Evolutionary conservation across 2,113 vertebrate genomes (phyloP).

Genomic region (Phaethon lepturus): DNA sequence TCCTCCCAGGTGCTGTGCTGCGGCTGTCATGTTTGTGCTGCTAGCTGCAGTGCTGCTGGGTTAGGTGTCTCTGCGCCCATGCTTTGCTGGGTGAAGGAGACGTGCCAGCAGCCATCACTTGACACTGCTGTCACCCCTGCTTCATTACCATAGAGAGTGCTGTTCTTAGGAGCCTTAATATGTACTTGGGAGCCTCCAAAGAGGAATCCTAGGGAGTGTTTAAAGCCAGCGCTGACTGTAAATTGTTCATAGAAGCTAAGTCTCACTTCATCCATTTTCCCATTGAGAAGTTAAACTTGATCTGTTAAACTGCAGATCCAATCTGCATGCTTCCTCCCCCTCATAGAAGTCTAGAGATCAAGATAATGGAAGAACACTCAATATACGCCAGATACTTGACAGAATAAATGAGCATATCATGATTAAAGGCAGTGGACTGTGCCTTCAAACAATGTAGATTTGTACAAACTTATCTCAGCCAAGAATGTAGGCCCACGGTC

Average conservation of each 20-base stretch:
- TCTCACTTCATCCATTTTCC: background rate
- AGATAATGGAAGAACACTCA: background rate
- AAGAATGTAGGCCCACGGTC: background rate
- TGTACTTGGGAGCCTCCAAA: background rate
- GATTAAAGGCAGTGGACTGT: conserved; percentile 6
- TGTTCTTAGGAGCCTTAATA: background rate
- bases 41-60: background rate
- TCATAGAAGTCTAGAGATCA: background rate
- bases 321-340: background rate
- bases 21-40: background rate
- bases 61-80: background rate
- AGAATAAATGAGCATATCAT: background rate
- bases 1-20: background rate
- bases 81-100: background rate
- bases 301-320: background rate
- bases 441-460: background rate
- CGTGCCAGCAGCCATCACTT: background rate
- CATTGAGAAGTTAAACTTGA: background rate
- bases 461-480: background rate
- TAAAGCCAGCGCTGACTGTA: background rate
- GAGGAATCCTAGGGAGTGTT: background rate
- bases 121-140: background rate
- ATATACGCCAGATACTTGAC: background rate
- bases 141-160: background rate
- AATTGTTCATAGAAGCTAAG: background rate